A percentile compares a stretch with the other conserved stretches of the same genome.
phyloP scores from a whole-genome alignment of 2,888 invertebrate species.

The Oxycera nigricornis region DNA sequence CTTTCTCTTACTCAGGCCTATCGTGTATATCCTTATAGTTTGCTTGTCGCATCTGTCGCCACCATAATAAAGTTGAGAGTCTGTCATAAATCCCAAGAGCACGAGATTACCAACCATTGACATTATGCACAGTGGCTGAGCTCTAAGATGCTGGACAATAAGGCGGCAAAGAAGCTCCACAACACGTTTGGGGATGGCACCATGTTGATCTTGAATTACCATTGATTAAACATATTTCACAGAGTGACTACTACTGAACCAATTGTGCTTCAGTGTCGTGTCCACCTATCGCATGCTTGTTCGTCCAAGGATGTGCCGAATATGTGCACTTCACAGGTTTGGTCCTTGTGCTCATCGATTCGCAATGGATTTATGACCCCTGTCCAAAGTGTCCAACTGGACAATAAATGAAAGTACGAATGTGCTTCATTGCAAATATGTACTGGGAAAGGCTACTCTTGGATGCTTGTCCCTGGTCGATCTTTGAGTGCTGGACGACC shows the following conservation, averaged over 20 bases:
- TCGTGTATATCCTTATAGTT: too few relatives aligned
- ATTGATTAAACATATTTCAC: constrained; percentile 33
- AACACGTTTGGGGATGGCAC: constrained; percentile 26
- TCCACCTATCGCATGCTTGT: constrained; percentile 7
- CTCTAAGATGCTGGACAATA: background rate
- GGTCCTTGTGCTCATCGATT: constrained; percentile 1
- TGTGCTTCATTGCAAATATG: constrained; percentile 30
- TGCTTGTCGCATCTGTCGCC: too few relatives aligned
- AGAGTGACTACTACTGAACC: background rate
- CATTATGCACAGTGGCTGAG: constrained; percentile 15
- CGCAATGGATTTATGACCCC: constrained; percentile 21
- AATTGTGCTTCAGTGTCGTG: background rate
- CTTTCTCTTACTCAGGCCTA: too few relatives aligned
- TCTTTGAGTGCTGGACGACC: background rate
- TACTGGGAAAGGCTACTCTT: background rate
- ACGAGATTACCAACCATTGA: background rate
- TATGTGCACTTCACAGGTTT: constrained; percentile 1
- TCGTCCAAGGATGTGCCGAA: background rate
- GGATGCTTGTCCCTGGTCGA: background rate
- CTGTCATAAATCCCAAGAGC: too few relatives aligned
- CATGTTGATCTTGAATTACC: constrained; percentile 5
- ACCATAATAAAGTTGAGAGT: too few relatives aligned
- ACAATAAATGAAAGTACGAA: constrained; percentile 21
- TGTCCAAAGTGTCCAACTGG: constrained; percentile 17
- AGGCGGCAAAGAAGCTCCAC: constrained; percentile 1